Base-by-base conservation (phyloP, 2,113 vertebrate genomes). In the Ciconia stormi region DNA sequence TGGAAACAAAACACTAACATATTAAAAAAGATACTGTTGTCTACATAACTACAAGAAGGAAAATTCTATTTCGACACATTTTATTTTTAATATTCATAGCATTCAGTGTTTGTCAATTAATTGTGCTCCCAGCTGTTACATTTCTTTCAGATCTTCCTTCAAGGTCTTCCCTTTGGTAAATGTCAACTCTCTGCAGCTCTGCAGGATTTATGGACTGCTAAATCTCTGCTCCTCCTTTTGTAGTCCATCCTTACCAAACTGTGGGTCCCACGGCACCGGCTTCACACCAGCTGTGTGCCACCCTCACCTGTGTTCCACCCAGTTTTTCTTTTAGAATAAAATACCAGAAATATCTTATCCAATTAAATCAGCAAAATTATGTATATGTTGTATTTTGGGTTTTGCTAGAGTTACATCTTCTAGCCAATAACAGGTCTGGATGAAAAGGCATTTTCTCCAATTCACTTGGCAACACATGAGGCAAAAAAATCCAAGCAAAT, bases 121-220 rank as follows among this genome's bases (percentile, higher is more conserved):
- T 67, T 94, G 61, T 69, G 16, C 78, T 96, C 50, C 55, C 93
- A 93, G 91, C 47, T 97, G 91, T 92, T 90, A 95, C 36, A 63
- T 67, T 85, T 89, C 70, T 95, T 93, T 94, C 74, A 95, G 79
- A 88, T 42, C 50, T 96, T 87, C 44, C 38, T 95, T 95, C 83
- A 94, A 96, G 90, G 91, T 95, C 86, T 95, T 90, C 26, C 86
- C 49, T 93, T 95, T 85, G 47, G 55, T 87, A 85, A 96, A 95
- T 94, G 85, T 89, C 94, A 96, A 20, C 47, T 90, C 80, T 90
- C 83, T 89, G 56, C 34, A 87, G 59, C 84, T 84, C 72, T 81
- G 40, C 38, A 55, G 69, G 80, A 95, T 97, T 93, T 96, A 93
- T 77, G 56, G 46, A 19, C 59, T 66, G 71, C 34, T 91, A 89